Percentiles rank a stretch among this genome's conserved stretches.
Conservation (phyloP, 2,797 vertebrate genomes). For the Microchirus variegatus region DNA sequence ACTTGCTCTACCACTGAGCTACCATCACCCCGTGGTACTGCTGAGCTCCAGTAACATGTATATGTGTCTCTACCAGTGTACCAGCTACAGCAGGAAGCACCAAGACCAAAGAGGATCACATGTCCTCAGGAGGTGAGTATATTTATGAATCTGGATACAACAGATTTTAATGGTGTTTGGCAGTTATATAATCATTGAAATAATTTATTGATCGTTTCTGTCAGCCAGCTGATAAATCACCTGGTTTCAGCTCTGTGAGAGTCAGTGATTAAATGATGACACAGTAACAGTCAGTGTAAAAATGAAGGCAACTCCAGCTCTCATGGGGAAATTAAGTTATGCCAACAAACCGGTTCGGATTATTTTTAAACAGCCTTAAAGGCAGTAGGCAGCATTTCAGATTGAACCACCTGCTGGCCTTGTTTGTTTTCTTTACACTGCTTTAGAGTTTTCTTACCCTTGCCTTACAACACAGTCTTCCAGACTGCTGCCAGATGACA, state of each 20-base stretch:
- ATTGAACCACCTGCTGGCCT: constrained; percentile 18
- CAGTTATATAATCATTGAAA: neutral
- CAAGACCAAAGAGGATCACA: constrained; percentile 94
- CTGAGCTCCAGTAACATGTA: constrained; percentile 26
- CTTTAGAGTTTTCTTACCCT: neutral
- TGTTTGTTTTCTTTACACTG: constrained; percentile 18
- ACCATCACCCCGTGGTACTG: too few species aligned
- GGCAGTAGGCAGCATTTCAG: neutral
- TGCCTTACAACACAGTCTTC: constrained; percentile 7
- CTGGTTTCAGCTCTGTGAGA: neutral
- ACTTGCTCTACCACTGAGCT: too few species aligned
- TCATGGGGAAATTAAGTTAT: too few species aligned
- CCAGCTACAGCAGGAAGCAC: constrained; percentile 97
- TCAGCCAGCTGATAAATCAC: too few species aligned
- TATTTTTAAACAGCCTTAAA: neutral
- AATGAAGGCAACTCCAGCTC: neutral
- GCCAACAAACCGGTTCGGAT: neutral
- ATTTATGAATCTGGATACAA: too few species aligned
- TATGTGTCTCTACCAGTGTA: constrained; percentile 87
- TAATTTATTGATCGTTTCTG: neutral
- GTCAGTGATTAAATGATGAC: neutral
- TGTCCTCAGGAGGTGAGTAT: constrained; percentile 94
- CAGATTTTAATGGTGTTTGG: neutral
- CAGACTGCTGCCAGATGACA: neutral
- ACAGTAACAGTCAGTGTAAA: neutral